These are phyloP conservation scores for Hemiprocne comata DNA, from an alignment of 2,113 vertebrate species.

Conservation along the genomic window DNA sequence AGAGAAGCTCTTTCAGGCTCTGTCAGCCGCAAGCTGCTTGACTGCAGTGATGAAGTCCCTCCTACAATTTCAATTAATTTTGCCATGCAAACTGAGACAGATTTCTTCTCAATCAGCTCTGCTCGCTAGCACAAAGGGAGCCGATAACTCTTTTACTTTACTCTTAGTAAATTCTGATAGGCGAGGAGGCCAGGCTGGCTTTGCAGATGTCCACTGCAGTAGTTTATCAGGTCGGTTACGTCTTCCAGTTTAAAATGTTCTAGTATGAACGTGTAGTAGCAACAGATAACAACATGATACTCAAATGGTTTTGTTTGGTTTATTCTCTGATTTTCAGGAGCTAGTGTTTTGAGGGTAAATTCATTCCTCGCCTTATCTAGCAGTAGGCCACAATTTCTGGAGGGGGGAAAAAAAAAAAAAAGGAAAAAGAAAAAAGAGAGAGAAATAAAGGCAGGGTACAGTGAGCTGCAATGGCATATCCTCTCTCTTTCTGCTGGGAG, in stretches of 20 bases:
- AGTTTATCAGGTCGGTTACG: neutral
- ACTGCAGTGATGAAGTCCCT: neutral
- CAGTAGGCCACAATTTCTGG: neutral
- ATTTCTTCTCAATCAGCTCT: neutral
- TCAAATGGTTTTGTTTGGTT: neutral
- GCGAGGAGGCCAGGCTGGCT: neutral
- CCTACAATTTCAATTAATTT: neutral
- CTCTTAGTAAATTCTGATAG: neutral
- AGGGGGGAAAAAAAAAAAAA: no score
- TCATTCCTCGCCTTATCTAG: neutral
- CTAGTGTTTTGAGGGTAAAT: neutral
- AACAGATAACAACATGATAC: neutral
- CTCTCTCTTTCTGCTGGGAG: conserved; percentile 36
- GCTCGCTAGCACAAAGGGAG: neutral
- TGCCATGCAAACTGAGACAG: neutral
- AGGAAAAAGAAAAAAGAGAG: no score
- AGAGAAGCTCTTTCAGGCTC: neutral
- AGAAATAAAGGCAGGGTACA: neutral
- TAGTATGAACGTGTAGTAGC: neutral
- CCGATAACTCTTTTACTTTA: neutral
- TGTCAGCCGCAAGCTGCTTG: neutral
- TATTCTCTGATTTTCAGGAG: neutral
- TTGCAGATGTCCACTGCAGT: neutral
- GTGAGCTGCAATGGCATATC: neutral
- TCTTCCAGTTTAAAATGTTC: neutral